Evolutionary conservation across 2,888 invertebrate species (phyloP).

Genomic region (Dendrolimus pini): DNA sequence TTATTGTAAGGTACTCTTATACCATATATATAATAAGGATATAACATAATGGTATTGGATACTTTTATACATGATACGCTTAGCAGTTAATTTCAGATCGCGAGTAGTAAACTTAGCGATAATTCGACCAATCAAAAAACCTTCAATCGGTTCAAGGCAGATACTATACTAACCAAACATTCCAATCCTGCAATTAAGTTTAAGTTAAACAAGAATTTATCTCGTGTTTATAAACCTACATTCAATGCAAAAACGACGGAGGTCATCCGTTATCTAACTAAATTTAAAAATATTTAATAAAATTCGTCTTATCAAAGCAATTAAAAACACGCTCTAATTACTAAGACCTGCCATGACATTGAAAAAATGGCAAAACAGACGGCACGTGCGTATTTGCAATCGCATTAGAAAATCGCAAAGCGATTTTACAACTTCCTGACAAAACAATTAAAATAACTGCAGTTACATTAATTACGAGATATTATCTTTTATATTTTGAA

Average conservation of each 20-base stretch:
- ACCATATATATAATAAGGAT: no score
- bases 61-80: no score
- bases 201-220: background rate
- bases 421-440: slow-evolving; percentile 20
- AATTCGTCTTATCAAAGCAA: background rate
- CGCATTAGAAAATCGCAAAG: slow-evolving; percentile 16
- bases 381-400: slow-evolving; percentile 17
- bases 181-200: background rate
- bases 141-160: background rate
- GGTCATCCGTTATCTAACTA: background rate
- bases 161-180: background rate
- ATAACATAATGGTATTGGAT: no score
- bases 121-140: background rate
- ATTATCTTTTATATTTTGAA: slow-evolving; percentile 25
- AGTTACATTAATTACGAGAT: slow-evolving; percentile 25
- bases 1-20: no score
- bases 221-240: no score
- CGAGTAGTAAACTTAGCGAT: background rate
- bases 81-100: no score
- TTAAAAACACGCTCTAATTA: slow-evolving; percentile 2
- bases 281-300: background rate
- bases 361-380: slow-evolving; percentile 7
- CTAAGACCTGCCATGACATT: slow-evolving; percentile 6
- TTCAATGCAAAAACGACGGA: background rate
- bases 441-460: slow-evolving; percentile 30